Evolutionary conservation across 2,113 vertebrate species (phyloP).

Genomic region (Sinocyclocheilus maitianheensis): DNA sequence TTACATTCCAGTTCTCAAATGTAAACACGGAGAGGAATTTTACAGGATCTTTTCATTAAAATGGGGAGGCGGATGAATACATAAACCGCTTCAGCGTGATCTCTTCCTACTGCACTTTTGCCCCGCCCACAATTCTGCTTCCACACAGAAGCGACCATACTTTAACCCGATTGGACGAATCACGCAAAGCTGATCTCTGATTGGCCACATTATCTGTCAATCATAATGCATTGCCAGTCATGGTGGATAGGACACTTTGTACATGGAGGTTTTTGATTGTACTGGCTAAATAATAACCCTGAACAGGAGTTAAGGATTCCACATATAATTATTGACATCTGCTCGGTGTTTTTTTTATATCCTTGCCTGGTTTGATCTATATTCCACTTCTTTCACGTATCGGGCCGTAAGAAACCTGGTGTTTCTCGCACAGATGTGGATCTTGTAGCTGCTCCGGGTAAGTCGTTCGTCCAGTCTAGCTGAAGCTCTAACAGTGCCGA

Average conservation of each 20-base stretch:
- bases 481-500: conserved; percentile 52
- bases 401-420: conserved; percentile 48
- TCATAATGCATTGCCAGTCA: conserved; percentile 69
- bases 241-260: conserved; percentile 77
- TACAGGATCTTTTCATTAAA: conserved; percentile 6
- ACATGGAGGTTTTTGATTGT: conserved; percentile 71
- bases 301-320: conserved; percentile 63
- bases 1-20: not conserved
- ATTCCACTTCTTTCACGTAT: conserved; percentile 12
- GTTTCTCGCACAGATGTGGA: conserved; percentile 75
- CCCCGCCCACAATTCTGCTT: conserved; percentile 60
- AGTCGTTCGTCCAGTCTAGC: conserved; percentile 67
- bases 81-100: conserved; percentile 65
- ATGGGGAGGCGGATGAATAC: conserved; percentile 71
- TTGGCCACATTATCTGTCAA: conserved; percentile 67
- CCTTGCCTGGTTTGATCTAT: conserved; percentile 37
- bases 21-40: conserved; percentile 25
- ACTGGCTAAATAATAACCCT: conserved; percentile 75
- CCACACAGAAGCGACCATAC: not conserved
- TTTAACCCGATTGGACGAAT: conserved; percentile 63
- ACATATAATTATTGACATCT: conserved; percentile 56
- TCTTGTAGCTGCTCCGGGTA: conserved; percentile 69
- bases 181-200: conserved; percentile 37
- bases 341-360: conserved; percentile 34
- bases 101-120: conserved; percentile 67